Evolutionary conservation across 2,113 vertebrate species (phyloP).

Genomic region (Mugil cephalus): DNA sequence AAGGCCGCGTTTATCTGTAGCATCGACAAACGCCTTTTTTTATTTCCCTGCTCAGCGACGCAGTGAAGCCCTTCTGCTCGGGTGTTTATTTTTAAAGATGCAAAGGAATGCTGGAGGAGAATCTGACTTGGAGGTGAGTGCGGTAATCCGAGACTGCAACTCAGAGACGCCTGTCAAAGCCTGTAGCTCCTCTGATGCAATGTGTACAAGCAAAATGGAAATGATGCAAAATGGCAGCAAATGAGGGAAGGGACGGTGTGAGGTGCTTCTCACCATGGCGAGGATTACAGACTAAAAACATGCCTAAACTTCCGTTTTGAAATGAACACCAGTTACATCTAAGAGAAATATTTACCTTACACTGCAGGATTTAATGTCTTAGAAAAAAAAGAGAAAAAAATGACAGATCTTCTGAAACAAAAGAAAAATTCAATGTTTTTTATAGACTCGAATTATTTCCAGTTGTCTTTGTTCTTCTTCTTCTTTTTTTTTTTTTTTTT

Average conservation of each 20-base stretch:
- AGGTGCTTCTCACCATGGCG: too few species aligned
- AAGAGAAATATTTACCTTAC: slow-evolving; percentile 3
- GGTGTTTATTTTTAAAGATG: not conserved
- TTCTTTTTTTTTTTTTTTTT: not conserved
- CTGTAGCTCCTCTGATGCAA: slow-evolving; percentile 38
- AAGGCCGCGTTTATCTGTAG: slow-evolving; percentile 42
- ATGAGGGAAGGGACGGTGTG: not conserved
- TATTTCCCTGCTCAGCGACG: not conserved
- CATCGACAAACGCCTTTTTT: slow-evolving; percentile 16
- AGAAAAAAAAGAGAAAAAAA: too few species aligned
- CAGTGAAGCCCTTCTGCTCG: slow-evolving; percentile 19
- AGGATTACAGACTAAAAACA: not conserved
- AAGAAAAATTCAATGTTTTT: not conserved
- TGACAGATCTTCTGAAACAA: too few species aligned
- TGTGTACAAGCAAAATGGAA: slow-evolving; percentile 1
- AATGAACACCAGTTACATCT: not conserved
- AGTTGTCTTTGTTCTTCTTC: slow-evolving; percentile 16
- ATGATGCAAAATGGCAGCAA: slow-evolving; percentile 59
- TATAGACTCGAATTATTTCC: not conserved
- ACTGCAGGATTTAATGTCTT: not conserved
- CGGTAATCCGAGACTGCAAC: slow-evolving; percentile 1
- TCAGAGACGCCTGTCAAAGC: slow-evolving; percentile 14
- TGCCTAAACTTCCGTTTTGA: not conserved
- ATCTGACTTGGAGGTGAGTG: slow-evolving; percentile 56
- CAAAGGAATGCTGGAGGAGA: slow-evolving; percentile 18